phyloP scores from a whole-genome alignment of 2,113 vertebrate species.

The Tetrax tetrax region DNA sequence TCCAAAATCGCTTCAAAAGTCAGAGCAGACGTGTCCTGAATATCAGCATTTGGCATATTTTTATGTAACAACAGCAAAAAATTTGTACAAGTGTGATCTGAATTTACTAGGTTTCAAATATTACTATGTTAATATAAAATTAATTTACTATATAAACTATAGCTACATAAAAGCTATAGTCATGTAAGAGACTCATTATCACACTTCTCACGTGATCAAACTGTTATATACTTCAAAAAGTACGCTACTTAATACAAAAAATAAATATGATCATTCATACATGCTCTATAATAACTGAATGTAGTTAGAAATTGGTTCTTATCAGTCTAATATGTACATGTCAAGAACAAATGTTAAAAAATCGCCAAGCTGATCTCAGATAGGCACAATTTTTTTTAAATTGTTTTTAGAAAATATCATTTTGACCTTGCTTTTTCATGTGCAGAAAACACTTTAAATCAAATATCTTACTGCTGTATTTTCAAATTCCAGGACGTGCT shows the following conservation, averaged over 20 bases:
- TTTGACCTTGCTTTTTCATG: neutral
- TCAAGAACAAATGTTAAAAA: neutral
- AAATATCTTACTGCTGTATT: neutral
- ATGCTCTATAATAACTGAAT: neutral
- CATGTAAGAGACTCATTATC: neutral
- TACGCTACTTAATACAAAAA: neutral
- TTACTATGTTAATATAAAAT: neutral
- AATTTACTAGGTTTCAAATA: neutral
- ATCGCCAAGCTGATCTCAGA: neutral
- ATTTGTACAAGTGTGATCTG: neutral
- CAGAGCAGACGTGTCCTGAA: neutral
- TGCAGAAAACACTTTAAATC: neutral
- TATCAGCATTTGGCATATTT: neutral
- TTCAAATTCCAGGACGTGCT: neutral
- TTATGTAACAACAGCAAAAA: neutral
- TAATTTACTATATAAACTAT: neutral
- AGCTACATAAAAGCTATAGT: neutral
- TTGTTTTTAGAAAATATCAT: neutral
- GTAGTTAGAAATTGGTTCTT: neutral
- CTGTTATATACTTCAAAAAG: neutral
- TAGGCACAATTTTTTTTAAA: neutral
- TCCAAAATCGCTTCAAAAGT: neutral
- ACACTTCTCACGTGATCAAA: neutral
- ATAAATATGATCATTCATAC: neutral
- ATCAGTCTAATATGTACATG: rapidly evolving